Evolutionary conservation across 2,888 invertebrate genomes (phyloP).

Genomic region (Selenia dentaria): DNA sequence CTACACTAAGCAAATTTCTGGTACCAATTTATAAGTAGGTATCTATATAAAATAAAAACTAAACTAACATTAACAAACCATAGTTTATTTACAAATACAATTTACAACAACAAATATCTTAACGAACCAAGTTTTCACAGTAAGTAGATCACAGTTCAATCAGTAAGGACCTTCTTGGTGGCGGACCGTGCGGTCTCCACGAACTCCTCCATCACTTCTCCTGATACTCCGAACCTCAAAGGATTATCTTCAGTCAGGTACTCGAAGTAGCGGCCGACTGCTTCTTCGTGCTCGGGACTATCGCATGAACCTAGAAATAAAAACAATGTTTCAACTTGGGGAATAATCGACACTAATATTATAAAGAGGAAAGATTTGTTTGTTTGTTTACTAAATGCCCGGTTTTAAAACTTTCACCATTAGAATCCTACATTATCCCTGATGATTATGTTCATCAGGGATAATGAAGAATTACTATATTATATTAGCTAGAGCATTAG

Average conservation of each 20-base stretch:
- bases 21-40: background rate
- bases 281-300: conserved; percentile 67
- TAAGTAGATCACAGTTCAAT: conserved; percentile 40
- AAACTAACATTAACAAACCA: background rate
- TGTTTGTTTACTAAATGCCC: no score
- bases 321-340: no score
- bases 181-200: conserved; percentile 60
- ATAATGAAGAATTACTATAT: no score
- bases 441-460: no score
- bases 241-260: conserved; percentile 72
- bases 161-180: conserved; percentile 54
- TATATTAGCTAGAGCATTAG: no score
- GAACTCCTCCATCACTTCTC: conserved; percentile 71
- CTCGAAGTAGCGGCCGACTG: conserved; percentile 65
- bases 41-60: background rate
- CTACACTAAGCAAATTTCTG: no score
- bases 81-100: conserved; percentile 46
- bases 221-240: conserved; percentile 67
- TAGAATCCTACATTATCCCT: no score
- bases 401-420: no score
- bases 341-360: no score
- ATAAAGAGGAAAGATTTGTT: no score
- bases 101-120: conserved; percentile 1
- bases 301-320: conserved; percentile 74
- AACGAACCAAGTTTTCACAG: background rate